Evolutionary conservation across 2,113 vertebrate species (phyloP).

Genomic region (Hippocampus abdominalis): DNA sequence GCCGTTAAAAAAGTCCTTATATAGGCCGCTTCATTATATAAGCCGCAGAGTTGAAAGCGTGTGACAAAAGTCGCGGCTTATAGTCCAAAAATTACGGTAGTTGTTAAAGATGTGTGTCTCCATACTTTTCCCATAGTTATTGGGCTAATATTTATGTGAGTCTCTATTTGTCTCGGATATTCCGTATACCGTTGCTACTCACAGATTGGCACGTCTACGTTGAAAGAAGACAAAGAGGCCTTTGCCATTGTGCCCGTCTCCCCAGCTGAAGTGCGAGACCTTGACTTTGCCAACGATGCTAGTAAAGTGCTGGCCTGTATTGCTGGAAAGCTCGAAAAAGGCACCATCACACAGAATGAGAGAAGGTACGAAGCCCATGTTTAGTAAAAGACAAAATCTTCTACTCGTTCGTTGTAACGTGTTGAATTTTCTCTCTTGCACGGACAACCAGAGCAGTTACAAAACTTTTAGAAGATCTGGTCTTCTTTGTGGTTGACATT

Average conservation of each 20-base stretch:
- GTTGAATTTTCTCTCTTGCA: not conserved
- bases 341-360: conserved; percentile 97
- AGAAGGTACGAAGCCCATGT: conserved; percentile 75
- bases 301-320: conserved; percentile 97
- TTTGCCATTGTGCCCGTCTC: conserved; percentile 97
- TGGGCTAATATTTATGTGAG: not conserved
- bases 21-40: too few relatives aligned
- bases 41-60: too few relatives aligned
- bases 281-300: conserved; percentile 98
- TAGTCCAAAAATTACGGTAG: too few relatives aligned
- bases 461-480: conserved; percentile 92
- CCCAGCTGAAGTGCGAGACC: conserved; percentile 92
- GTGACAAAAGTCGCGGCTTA: too few relatives aligned
- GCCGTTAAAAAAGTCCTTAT: too few relatives aligned
- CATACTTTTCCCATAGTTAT: too few relatives aligned
- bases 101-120: too few relatives aligned
- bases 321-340: conserved; percentile 95
- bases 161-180: not conserved
- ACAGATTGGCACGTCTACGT: conserved; percentile 92
- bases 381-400: not conserved
- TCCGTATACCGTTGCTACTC: conserved; percentile 4
- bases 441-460: conserved; percentile 84
- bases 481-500: conserved; percentile 97
- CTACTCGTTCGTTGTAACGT: conserved; percentile 1
- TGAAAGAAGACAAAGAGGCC: conserved; percentile 97